These are phyloP conservation scores for Bradypodion pumilum DNA, from an alignment of 2,797 vertebrate species.

Conservation along the genomic window DNA sequence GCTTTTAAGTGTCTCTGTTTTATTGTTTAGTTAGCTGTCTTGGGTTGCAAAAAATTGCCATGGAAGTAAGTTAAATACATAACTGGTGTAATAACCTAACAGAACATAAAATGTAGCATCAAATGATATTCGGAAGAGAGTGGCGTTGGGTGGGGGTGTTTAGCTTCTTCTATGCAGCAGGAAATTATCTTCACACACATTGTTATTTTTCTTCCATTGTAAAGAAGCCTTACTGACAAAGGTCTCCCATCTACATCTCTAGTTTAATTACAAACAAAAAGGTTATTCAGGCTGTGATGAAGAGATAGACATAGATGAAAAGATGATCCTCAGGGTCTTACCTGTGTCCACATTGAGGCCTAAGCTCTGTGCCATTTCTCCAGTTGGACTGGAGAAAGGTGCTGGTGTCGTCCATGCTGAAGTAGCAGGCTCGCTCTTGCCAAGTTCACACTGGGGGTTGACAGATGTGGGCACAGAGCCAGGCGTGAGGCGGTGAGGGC, in stretches of 20 bases:
- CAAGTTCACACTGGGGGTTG: slow-evolving; percentile 87
- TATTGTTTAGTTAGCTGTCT: no score
- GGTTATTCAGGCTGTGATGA: background rate
- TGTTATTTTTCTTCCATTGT: background rate
- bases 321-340: slow-evolving; percentile 65
- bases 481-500: slow-evolving; percentile 86
- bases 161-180: background rate
- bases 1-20: no score
- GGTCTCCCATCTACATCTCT: background rate
- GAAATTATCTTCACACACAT: background rate
- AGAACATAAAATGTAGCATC: background rate
- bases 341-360: slow-evolving; percentile 94
- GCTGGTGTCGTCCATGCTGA: slow-evolving; percentile 82
- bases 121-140: background rate
- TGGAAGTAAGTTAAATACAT: no score
- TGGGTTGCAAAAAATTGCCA: background rate
- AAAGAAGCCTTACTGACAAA: background rate
- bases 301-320: fast-evolving
- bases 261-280: background rate
- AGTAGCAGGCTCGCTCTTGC: slow-evolving; percentile 84
- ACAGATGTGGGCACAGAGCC: slow-evolving; percentile 80
- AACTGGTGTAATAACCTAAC: background rate
- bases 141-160: no score
- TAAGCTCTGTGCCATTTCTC: slow-evolving; percentile 85
- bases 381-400: slow-evolving; percentile 81